A percentile compares a stretch with the other conserved stretches of the same genome.
phyloP scores from a whole-genome alignment of 2,888 invertebrate species.

The Rotaria socialis region DNA sequence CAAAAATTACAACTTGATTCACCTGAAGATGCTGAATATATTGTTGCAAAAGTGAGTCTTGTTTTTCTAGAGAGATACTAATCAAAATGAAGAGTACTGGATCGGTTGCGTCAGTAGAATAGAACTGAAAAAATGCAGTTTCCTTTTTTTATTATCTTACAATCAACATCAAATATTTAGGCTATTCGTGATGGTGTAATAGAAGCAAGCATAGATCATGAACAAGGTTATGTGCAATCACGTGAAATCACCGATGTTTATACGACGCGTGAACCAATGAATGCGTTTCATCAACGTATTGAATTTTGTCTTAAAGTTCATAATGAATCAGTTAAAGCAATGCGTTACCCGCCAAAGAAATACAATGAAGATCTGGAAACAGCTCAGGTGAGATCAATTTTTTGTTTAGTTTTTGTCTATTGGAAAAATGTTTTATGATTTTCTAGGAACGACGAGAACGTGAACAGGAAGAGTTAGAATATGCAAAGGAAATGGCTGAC shows the following conservation, averaged over 20 bases:
- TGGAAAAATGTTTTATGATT: conserved; percentile 50
- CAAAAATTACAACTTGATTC: conserved; percentile 86
- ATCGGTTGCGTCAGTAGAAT: too few relatives aligned
- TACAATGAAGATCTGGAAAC: conserved; percentile 96
- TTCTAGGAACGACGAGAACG: conserved; percentile 49
- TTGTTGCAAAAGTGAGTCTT: conserved; percentile 75
- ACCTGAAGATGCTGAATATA: conserved; percentile 95
- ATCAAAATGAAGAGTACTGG: too few relatives aligned
- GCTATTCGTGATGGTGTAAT: conserved; percentile 92
- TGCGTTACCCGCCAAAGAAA: conserved; percentile 97
- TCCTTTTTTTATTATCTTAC: too few relatives aligned
- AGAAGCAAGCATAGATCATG: conserved; percentile 90
- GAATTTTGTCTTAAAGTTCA: conserved; percentile 94
- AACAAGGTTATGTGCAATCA: conserved; percentile 90
- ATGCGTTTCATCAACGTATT: conserved; percentile 92
- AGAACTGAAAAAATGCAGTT: too few relatives aligned
- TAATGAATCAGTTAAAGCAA: conserved; percentile 94
- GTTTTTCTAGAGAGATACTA: too few relatives aligned
- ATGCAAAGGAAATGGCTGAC: conserved; percentile 47
- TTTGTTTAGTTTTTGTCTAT: conserved; percentile 42
- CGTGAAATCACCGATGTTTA: conserved; percentile 94
- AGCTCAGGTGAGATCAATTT: conserved; percentile 66
- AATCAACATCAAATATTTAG: conserved; percentile 49
- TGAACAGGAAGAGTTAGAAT: conserved; percentile 47
- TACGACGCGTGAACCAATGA: conserved; percentile 87